phyloP scores from a whole-genome alignment of 2,888 invertebrate species.

The Pocota personata region DNA sequence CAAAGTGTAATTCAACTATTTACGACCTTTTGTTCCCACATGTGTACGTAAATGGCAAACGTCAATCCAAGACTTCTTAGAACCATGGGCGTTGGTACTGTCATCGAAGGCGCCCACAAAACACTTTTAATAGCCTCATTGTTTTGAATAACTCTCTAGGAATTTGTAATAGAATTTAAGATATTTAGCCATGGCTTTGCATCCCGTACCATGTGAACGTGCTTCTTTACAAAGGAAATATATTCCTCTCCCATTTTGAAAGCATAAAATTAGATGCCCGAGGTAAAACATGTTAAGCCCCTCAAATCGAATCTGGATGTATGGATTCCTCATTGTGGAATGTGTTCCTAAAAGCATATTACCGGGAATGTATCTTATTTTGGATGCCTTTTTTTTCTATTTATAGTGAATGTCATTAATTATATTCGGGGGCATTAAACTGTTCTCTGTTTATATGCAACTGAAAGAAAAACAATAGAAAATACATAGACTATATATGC shows the following conservation, averaged over 20 bases:
- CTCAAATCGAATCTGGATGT: constrained; percentile 27
- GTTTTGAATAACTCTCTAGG: constrained; percentile 7
- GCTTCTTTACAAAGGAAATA: not conserved
- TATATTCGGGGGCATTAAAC: constrained; percentile 21
- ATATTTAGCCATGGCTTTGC: not conserved
- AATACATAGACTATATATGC: not conserved
- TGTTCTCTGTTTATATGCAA: not conserved
- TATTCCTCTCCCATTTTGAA: not conserved
- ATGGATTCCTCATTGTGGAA: not conserved
- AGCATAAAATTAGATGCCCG: constrained; percentile 28
- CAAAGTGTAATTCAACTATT: not conserved
- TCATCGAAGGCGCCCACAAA: constrained; percentile 10
- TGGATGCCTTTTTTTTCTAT: not conserved
- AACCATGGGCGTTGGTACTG: not conserved
- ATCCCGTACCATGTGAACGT: not conserved
- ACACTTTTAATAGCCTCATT: constrained; percentile 20
- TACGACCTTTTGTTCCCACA: not conserved
- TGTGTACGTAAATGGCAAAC: not conserved
- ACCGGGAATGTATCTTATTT: not conserved
- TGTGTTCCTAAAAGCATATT: not conserved
- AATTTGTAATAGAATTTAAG: not conserved
- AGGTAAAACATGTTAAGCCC: constrained; percentile 12
- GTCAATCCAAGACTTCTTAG: not conserved
- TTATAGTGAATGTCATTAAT: constrained; percentile 11
- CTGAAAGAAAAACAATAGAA: constrained; percentile 16